Evolutionary conservation across 2,888 invertebrate species (phyloP), one percentile per base, ranked within the genome.

Genomic region (Apeira syringaria): DNA sequence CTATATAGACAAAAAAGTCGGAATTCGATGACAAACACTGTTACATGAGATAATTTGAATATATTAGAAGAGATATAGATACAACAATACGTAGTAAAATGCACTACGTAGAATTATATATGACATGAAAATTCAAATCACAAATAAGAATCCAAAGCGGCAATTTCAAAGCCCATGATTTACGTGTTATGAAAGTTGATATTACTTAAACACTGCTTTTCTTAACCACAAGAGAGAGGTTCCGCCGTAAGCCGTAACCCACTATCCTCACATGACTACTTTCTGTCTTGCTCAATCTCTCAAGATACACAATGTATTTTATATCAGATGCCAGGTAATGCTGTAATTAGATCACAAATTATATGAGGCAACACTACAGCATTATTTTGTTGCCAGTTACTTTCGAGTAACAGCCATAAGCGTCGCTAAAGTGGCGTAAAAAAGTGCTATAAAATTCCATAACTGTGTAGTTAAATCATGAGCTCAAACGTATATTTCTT

Each of bases 321-420:
- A 33, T 38, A 54, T 30, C 46, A 34, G 52, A 52, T 51, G 30
- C 17, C 28, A 50, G 51, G n/a, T 22, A 29, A 12, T 35, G 25
- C 35, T 30, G 31, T 43, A 53, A 56, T 53, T 56, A 56, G 47
- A 47, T 34, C 32, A 37, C 34, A 43, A 42, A 48, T 50, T 49
- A 47, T 32, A 46, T 53, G 56, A 50, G 24, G 52, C 47, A 55
- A 52, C 46, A 22, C 24, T 43, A 37, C 25, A 39, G 46, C 46
- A 51, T 50, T 51, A 49, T 50, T 49, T 53, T 50, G 56, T n/a
- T n/a, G 56, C 47, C 53, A 51, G 46, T 41, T 43, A 53, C 53
- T 56, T 56, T 56, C 51, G 41, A 50, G 45, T 48, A 10, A 11
- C 26, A 8, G 27, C 30, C 34, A 38, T 43, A 39, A 46, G 39